phyloP scores from a whole-genome alignment of 2,113 vertebrate species.

The Geococcyx californianus region DNA sequence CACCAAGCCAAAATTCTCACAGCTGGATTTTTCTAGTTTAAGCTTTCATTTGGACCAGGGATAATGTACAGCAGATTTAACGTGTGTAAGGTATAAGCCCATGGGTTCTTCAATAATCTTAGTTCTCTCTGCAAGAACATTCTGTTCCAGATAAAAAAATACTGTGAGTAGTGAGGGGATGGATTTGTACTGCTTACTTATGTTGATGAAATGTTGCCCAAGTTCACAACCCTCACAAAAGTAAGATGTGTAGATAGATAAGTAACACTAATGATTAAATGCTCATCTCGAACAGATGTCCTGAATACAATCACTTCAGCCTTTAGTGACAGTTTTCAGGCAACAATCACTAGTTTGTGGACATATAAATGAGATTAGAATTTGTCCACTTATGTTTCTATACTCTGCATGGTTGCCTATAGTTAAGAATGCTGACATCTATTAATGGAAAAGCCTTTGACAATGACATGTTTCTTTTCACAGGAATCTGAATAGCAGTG shows the following conservation, averaged over 20 bases:
- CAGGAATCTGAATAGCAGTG: conserved; percentile 35
- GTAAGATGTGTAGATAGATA: neutral
- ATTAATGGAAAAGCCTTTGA: conserved; percentile 53
- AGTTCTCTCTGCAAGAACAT: neutral
- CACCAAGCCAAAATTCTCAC: neutral
- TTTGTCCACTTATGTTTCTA: neutral
- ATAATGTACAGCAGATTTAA: neutral
- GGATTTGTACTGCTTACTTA: neutral
- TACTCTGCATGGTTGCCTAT: neutral
- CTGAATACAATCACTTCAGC: neutral
- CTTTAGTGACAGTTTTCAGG: neutral
- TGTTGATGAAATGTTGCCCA: neutral
- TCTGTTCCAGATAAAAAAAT: neutral
- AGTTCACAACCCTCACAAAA: neutral
- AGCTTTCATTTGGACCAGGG: neutral
- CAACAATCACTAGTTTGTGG: neutral
- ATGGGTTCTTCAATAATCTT: neutral
- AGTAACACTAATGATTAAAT: neutral
- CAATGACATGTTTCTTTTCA: neutral
- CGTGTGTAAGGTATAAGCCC: neutral
- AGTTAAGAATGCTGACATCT: neutral
- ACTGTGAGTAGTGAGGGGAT: neutral
- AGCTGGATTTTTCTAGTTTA: neutral
- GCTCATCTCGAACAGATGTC: neutral
- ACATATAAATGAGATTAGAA: neutral